These are phyloP conservation scores for Spisula subtruncata DNA, from an alignment of 2,888 invertebrate genomes.

Conservation along the genomic window DNA sequence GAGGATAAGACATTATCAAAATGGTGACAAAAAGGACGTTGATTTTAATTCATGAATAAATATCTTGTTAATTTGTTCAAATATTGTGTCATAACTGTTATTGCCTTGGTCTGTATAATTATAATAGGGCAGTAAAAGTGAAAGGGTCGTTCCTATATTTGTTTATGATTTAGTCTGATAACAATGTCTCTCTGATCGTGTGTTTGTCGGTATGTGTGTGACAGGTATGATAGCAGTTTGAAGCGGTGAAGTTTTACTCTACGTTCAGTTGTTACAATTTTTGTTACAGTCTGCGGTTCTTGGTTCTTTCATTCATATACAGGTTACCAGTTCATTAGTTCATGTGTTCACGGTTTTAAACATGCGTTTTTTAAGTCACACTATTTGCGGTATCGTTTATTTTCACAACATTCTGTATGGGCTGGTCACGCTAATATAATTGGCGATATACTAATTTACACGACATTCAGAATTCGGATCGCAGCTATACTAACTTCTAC, in stretches of 20 bases:
- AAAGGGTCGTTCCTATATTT: slow-evolving; percentile 40
- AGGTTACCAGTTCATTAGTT: neutral
- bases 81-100: slow-evolving; percentile 25
- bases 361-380: neutral
- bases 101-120: neutral
- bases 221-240: neutral
- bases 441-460: neutral
- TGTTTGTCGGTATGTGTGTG: neutral
- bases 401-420: no score
- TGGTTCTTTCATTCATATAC: neutral
- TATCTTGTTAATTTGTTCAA: slow-evolving; percentile 37
- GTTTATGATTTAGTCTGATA: slow-evolving; percentile 44
- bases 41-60: slow-evolving; percentile 23
- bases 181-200: slow-evolving; percentile 20
- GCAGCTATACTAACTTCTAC: neutral
- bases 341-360: neutral
- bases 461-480: neutral
- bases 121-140: slow-evolving; percentile 31
- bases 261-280: neutral
- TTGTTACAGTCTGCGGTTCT: neutral
- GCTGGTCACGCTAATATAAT: neutral
- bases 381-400: no score
- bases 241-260: neutral
- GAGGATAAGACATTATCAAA: neutral
- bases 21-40: slow-evolving; percentile 18